A percentile compares a stretch with the other conserved stretches of the same genome.
Evolutionary conservation across 2,113 vertebrate genomes (phyloP).

Genomic region (Lethenteron camtschaticum): DNA sequence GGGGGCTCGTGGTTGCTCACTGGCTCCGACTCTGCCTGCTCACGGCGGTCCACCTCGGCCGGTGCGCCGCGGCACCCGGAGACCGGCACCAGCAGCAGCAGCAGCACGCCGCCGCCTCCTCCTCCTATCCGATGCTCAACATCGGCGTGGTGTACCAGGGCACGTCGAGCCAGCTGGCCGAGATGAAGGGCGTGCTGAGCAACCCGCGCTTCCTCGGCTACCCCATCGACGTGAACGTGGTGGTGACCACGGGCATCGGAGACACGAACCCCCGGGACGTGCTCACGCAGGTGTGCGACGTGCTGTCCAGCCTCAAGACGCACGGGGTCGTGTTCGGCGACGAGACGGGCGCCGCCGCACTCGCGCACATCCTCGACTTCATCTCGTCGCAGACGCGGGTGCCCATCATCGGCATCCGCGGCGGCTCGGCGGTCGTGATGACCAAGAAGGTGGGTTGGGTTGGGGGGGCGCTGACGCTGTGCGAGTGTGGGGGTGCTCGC

Average conservation of each 20-base stretch:
- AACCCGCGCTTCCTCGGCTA: constrained; percentile 69
- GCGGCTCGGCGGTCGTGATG: constrained; percentile 65
- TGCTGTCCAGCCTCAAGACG: constrained; percentile 45
- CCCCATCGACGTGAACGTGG: constrained; percentile 64
- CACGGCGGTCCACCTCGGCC: too few relatives aligned
- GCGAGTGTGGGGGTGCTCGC: too few relatives aligned
- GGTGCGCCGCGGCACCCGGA: too few relatives aligned
- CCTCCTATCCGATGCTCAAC: constrained; percentile 20
- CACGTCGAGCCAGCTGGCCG: constrained; percentile 33
- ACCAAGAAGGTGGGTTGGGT: constrained; percentile 47
- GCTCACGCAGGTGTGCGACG: constrained; percentile 55
- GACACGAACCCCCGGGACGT: constrained; percentile 78
- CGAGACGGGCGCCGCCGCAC: constrained; percentile 31
- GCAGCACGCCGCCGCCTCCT: too few relatives aligned
- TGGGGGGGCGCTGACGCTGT: too few relatives aligned
- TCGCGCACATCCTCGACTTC: constrained; percentile 83
- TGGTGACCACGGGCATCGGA: constrained; percentile 58
- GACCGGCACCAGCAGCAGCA: too few relatives aligned
- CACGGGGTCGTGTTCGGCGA: constrained; percentile 86
- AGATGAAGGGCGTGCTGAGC: constrained; percentile 51
- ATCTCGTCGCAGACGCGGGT: constrained; percentile 77
- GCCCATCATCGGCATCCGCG: constrained; percentile 72
- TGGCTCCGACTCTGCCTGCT: too few relatives aligned
- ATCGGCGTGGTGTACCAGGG: constrained; percentile 64
- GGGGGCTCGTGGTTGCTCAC: too few relatives aligned